A percentile compares a stretch with the other conserved stretches of the same genome.
These are phyloP conservation scores for Laterallus jamaicensis DNA, from an alignment of 2,113 vertebrate species.

Conservation along the genomic window DNA sequence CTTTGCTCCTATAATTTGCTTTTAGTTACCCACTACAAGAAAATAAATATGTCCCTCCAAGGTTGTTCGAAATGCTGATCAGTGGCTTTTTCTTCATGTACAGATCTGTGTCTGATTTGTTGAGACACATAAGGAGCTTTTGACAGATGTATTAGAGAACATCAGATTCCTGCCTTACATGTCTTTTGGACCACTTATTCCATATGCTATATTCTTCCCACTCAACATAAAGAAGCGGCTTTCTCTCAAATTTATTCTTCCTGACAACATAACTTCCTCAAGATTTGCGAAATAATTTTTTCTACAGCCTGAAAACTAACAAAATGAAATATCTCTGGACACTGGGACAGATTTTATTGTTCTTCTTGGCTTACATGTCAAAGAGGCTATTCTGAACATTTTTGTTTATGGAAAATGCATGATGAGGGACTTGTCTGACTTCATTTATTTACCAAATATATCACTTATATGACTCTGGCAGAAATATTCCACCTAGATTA, in stretches of 20 bases:
- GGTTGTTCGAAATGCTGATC: background rate
- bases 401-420: background rate
- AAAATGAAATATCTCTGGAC: background rate
- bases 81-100: background rate
- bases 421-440: background rate
- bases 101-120: background rate
- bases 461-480: background rate
- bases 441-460: background rate
- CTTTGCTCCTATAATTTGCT: background rate
- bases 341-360: background rate
- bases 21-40: background rate
- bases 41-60: background rate
- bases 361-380: background rate
- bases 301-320: background rate
- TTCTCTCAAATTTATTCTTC: background rate
- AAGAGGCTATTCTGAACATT: background rate
- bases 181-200: background rate
- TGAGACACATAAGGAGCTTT: background rate
- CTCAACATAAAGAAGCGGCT: background rate
- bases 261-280: background rate
- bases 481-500: background rate
- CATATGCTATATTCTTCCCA: background rate
- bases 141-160: background rate
- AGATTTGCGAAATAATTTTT: background rate
- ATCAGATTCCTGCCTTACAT: background rate